Evolutionary conservation across 2,113 vertebrate species (phyloP), one percentile per base, ranked within the genome.

Genomic region (Onychostruthus taczanowskii): DNA sequence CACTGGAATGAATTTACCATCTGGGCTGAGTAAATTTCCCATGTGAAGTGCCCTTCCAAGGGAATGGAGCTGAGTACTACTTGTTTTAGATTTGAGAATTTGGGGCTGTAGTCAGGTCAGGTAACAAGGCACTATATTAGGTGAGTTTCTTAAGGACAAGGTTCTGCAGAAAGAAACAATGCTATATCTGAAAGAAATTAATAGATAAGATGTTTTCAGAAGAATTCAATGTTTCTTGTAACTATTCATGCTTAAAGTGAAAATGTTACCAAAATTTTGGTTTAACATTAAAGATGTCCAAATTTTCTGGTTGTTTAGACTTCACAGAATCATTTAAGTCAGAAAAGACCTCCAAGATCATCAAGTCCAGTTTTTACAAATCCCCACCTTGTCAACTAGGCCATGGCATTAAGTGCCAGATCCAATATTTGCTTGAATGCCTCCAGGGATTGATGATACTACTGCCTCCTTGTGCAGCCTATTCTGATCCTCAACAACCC

Each of bases 51-150:
- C 9, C 9, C 23, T 63, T 74, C 22, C 33, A n/a, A 35, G n/a
- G 28, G 33, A 61, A 46, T 16, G 28, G 19, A 61, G 14, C 21
- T 7, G 5, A n/a, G 22, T 4, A 7, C 46, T 50, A 7, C 16
- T 52, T 0, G 0, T 9, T 76, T 72, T 67, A 37, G 27, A 31
- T 67, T 24, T 58, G n/a, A 63, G 63, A 67, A n/a, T 27, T 0
- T 72, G 33, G 7, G 63, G 10, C 22, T 2, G 1, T 18, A 44
- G 26, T 73, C 69, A 28, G 37, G 16, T 84, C 30, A 26, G 23
- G n/a, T 43, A 58, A 47, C 5, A 58, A 80, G 17, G 7, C 9
- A 39, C 20, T 67, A 24, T 14, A 9, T 53, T 49, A 58, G 5
- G 13, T 33, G 37, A 85, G 17, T 47, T 43, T 67, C 16, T 39